Conservation (phyloP, 2,797 vertebrate genomes). For the Menidia menidia region DNA sequence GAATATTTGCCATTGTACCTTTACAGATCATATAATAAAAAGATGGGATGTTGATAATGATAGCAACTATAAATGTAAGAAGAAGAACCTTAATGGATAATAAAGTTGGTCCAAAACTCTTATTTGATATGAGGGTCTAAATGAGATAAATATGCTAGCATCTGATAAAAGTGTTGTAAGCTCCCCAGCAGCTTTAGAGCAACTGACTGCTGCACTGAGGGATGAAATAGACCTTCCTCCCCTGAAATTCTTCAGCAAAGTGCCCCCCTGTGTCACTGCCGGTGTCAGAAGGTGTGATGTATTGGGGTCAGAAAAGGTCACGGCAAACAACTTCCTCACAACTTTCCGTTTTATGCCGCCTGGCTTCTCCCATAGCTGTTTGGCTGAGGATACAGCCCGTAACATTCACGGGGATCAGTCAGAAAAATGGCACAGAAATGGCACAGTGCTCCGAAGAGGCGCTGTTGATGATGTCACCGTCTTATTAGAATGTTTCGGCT, state of each 20-base stretch:
- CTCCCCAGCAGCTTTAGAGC: not conserved
- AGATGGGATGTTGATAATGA: too few species aligned
- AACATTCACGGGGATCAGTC: slow-evolving; percentile 8
- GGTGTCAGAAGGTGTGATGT: slow-evolving; percentile 76
- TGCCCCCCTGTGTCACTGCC: slow-evolving; percentile 60
- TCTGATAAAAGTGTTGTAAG: not conserved
- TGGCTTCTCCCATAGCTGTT: slow-evolving; percentile 15
- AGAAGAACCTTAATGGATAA: too few species aligned
- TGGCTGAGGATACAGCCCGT: slow-evolving; percentile 3
- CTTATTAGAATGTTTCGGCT: not conserved
- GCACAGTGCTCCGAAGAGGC: not conserved
- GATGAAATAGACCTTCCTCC: slow-evolving; percentile 36
- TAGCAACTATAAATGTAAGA: too few species aligned
- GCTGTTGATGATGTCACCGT: not conserved
- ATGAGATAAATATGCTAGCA: slow-evolving; percentile 3
- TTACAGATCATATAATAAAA: too few species aligned
- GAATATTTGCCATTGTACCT: too few species aligned
- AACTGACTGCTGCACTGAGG: slow-evolving; percentile 1
- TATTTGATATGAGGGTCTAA: not conserved
- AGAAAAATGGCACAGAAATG: not conserved
- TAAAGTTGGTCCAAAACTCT: too few species aligned
- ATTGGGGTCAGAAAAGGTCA: slow-evolving; percentile 71
- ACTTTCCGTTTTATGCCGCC: slow-evolving; percentile 62
- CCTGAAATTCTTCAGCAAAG: slow-evolving; percentile 48
- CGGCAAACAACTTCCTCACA: slow-evolving; percentile 59